These are phyloP conservation scores for Luperina nickerlii DNA, from an alignment of 2,888 invertebrate species.

Conservation along the genomic window DNA sequence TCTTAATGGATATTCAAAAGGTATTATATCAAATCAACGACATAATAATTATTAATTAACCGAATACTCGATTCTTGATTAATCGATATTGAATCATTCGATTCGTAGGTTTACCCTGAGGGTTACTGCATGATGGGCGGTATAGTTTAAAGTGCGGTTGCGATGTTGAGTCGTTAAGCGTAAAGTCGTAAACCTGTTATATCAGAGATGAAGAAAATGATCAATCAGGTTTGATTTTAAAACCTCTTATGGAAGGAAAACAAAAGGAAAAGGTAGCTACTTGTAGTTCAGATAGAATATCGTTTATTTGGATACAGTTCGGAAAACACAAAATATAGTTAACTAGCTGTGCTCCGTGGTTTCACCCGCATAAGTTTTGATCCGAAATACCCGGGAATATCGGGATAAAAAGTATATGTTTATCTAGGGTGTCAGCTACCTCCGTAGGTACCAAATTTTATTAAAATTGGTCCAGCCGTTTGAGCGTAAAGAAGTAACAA, in stretches of 20 bases:
- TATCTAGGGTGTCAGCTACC: too few species aligned
- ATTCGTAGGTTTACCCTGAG: conserved; percentile 54
- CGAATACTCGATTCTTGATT: conserved; percentile 58
- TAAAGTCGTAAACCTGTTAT: conserved; percentile 41
- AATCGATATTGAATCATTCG: conserved; percentile 57
- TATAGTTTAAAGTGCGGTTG: conserved; percentile 52
- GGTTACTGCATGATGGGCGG: conserved; percentile 47
- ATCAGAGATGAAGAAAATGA: conserved; percentile 1
- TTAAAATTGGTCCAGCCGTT: too few species aligned
- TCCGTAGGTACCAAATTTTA: too few species aligned
- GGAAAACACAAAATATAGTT: background rate
- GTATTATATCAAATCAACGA: conserved; percentile 64
- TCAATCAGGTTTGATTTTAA: background rate
- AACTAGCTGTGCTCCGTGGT: too few species aligned
- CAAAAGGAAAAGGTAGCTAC: too few species aligned
- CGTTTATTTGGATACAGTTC: background rate
- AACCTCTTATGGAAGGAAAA: background rate
- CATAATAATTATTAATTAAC: conserved; percentile 68
- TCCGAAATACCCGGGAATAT: too few species aligned
- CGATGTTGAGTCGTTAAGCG: conserved; percentile 23
- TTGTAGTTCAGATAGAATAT: background rate
- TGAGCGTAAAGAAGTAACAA: too few species aligned
- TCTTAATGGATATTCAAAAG: conserved; percentile 59
- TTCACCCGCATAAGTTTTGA: too few species aligned
- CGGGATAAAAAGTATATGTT: too few species aligned